These are phyloP conservation scores for Bruchidius siliquastri DNA, from an alignment of 2,888 invertebrate species.

Conservation along the genomic window DNA sequence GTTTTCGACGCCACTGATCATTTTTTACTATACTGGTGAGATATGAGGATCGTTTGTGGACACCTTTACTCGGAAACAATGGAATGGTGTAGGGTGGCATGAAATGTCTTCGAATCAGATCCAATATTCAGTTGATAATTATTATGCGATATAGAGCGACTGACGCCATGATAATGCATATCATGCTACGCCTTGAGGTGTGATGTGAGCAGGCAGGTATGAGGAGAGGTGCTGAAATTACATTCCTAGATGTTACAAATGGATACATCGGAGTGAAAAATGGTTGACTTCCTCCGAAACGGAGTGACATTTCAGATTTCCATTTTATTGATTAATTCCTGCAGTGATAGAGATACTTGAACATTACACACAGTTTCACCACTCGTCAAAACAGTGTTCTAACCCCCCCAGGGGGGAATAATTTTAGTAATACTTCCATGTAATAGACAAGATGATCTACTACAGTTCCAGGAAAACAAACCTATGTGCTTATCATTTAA, in stretches of 20 bases:
- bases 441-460: no score
- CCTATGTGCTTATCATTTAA: no score
- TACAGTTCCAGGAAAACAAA: no score
- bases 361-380: no score
- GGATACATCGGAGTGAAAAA: not conserved
- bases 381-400: no score
- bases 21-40: no score
- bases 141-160: conserved; percentile 11
- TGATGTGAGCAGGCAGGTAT: not conserved
- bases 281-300: not conserved
- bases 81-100: conserved; percentile 18
- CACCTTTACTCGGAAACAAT: not conserved
- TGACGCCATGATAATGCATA: conserved; percentile 14
- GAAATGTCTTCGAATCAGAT: conserved; percentile 8
- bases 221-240: not conserved
- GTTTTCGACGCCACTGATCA: no score
- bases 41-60: not conserved
- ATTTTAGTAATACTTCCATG: no score
- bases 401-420: no score
- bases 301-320: no score
- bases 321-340: no score
- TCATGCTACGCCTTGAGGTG: conserved; percentile 2
- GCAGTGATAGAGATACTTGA: no score
- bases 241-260: not conserved
- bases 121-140: conserved; percentile 23